Base-by-base conservation (phyloP, 2,113 vertebrate genomes). In the Anser brachyrhynchus region DNA sequence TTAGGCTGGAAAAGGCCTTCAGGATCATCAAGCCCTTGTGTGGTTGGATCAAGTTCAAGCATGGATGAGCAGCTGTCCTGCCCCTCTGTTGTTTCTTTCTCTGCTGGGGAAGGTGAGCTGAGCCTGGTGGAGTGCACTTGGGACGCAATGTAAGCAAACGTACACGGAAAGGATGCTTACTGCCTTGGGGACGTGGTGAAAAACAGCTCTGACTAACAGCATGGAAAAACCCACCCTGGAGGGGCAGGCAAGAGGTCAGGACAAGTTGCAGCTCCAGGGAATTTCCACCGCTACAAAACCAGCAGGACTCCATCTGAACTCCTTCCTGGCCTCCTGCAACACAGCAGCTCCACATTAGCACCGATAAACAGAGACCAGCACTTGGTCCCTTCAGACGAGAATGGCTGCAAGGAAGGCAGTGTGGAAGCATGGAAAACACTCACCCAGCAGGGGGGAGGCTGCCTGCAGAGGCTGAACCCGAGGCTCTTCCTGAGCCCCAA, bases 221-320 rank as follows among this genome's bases (percentile, higher is more conserved):
- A 39, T 46, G 86, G 66, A 90, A 95, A 95, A 90, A 81, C 44
- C n/a, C 70, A 84, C 78, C 70, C 82, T n/a, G 14, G 69, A 66
- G 86, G 74, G 65, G 25, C 83, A 84, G 74, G 74, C 74, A 92
- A 51, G 61, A 81, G 73, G 55, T 54, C 79, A 88, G 66, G 55
- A 74, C 11, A 73, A 89, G 31, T 3, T 5, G 7, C 23, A 28
- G 84, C 54, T 73, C 67, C 43, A 33, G 82, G 73, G 70, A 91
- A 59, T 87, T 93, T 73, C 69, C 88, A 84, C 23, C 58, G 79
- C 43, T 46, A 64, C 41, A 8, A 3, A 52, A 69, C 61, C 62
- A 83, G 35, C 57, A 0, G 0, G 52, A 64, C 57, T 51, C 49
- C 5, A 72, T 82, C 66, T 7, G 4, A 76, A 39, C 17, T n/a